Evolutionary conservation across 1,140 invertebrate species (phyloP).

Genomic region (Lethrus apterus): DNA sequence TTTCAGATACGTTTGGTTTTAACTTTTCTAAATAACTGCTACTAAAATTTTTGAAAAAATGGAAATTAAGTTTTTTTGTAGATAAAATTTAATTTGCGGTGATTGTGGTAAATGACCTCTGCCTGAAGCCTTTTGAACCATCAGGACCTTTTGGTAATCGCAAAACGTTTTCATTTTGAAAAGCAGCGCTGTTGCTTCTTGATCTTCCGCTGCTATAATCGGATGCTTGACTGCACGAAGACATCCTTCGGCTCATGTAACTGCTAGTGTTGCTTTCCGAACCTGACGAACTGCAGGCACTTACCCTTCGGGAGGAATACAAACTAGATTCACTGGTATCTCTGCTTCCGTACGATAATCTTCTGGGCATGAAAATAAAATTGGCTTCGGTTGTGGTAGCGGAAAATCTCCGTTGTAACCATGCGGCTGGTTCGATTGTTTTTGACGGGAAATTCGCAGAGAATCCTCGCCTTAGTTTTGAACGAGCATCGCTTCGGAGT

Average conservation of each 20-base stretch:
- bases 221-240: conserved; percentile 45
- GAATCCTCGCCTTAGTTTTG: conserved; percentile 47
- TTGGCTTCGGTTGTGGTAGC: conserved; percentile 50
- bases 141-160: conserved; percentile 76
- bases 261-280: conserved; percentile 38
- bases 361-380: conserved; percentile 50
- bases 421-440: conserved; percentile 51
- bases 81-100: background rate
- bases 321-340: conserved; percentile 50
- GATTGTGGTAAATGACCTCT: conserved; percentile 27
- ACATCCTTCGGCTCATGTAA: conserved; percentile 45
- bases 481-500: conserved; percentile 43
- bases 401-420: conserved; percentile 54
- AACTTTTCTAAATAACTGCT: background rate
- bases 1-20: conserved; percentile 8
- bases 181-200: conserved; percentile 48
- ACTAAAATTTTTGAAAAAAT: background rate
- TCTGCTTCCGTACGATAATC: conserved; percentile 49
- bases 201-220: conserved; percentile 43
- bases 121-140: conserved; percentile 69
- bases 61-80: background rate
- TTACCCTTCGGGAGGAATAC: conserved; percentile 48
- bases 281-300: conserved; percentile 44
- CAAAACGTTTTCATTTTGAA: conserved; percentile 59
- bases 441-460: conserved; percentile 48